These are phyloP conservation scores for Phthorimaea operculella DNA, from an alignment of 1,140 invertebrate genomes.

Conservation along the genomic window DNA sequence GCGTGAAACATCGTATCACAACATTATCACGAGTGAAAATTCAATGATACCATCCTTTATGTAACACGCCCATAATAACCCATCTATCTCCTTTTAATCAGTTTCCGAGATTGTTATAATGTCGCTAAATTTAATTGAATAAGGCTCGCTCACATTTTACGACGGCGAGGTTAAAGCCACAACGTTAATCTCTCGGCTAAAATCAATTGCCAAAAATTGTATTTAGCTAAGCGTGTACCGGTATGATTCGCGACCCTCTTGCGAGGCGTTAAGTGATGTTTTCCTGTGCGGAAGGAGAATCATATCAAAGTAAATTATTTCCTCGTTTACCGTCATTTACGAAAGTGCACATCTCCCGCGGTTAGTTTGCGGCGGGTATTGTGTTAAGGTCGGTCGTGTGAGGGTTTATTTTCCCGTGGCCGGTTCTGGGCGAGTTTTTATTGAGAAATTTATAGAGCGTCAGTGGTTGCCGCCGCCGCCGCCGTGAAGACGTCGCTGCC, in stretches of 20 bases:
- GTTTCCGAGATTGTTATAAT: conserved; percentile 59
- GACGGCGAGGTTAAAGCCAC: conserved; percentile 47
- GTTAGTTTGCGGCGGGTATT: conserved; percentile 18
- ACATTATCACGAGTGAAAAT: no score
- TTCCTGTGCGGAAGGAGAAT: conserved; percentile 39
- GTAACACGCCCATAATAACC: no score
- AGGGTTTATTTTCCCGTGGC: conserved; percentile 44
- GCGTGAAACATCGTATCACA: no score
- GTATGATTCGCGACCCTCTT: conserved; percentile 26
- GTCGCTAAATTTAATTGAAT: conserved; percentile 64
- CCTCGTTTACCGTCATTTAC: conserved; percentile 40
- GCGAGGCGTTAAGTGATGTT: conserved; percentile 33
- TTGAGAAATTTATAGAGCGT: conserved; percentile 60
- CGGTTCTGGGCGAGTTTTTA: conserved; percentile 39
- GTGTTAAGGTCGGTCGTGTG: conserved; percentile 26
- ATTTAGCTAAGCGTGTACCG: conserved; percentile 24
- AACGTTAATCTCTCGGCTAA: conserved; percentile 54
- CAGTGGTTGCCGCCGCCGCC: conserved; percentile 21
- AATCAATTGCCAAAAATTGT: conserved; percentile 65
- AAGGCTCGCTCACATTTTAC: conserved; percentile 63
- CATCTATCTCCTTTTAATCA: conserved; percentile 29
- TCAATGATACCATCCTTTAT: no score
- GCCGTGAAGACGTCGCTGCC: conserved; percentile 50
- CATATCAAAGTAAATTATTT: conserved; percentile 61
- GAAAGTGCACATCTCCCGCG: conserved; percentile 39